Base-by-base conservation (phyloP, 1,140 invertebrate genomes). In the Batillaria attramentaria region DNA sequence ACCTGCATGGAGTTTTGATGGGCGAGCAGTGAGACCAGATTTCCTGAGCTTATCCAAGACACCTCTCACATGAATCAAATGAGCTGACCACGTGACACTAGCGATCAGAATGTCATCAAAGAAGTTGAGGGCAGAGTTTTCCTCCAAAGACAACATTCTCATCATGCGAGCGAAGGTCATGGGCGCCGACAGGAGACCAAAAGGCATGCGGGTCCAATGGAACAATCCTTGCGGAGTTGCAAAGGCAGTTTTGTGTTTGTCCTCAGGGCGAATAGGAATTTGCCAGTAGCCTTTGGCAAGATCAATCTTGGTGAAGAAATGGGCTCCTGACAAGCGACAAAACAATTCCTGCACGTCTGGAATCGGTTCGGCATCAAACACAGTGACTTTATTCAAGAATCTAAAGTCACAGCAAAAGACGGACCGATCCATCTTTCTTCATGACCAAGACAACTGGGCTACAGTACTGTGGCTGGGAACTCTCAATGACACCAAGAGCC, bases 351-450 rank as follows among this genome's bases (percentile, higher is more conserved):
- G 78, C 4, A 24, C 8, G 62, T 33, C 62, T 18, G 62, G 62
- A 83, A 88, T 86, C 2, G 20, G 70, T 65, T 39, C 73, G n/a
- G 57, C 35, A 75, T 85, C 81, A 43, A 81, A 80, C 18, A 80
- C 50, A 10, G 78, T 82, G 92, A 92, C 33, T 93, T 85, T 42
- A 92, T 80, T 41, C 91, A 83, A n/a, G 84, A 79, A 24, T 90
- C 90, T 91, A 86, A 91, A 93, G 86, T 93, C 92, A 2, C 86
- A 89, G 84, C 92, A 92, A 41, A 93, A 87, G n/a, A n/a, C 92
- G 78, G 43, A 91, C 81, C 24, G 84, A 80, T 16, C 90, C 90
- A 81, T 93, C 86, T 0, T 86, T 72, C 78, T 93, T 93, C 33
- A 86, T 39, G 0, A 93, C 89, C 5, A 89, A 84, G 1, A 93